Conservation (phyloP, 2,888 invertebrate species). For the Bibio marci region DNA sequence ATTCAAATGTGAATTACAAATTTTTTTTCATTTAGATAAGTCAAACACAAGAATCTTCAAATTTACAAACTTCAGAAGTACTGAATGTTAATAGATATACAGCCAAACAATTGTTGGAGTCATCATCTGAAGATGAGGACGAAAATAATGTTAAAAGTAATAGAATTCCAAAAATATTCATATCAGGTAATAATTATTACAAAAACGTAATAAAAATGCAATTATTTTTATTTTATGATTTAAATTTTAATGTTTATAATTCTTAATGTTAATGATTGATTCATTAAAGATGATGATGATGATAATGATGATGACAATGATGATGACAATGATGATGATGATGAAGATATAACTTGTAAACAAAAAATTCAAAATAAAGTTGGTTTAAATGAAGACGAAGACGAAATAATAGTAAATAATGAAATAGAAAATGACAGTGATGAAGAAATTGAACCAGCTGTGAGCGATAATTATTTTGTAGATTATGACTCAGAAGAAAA, state of each 20-base stretch:
- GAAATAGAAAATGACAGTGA: slow-evolving; percentile 27
- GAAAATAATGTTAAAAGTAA: too few relatives aligned
- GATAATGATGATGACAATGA: slow-evolving; percentile 19
- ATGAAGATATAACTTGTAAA: too few relatives aligned
- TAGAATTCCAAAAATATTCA: neutral
- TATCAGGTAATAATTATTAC: slow-evolving; percentile 1
- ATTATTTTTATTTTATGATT: too few relatives aligned
- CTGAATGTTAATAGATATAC: neutral
- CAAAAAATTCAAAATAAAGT: slow-evolving; percentile 15
- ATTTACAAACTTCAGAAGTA: too few relatives aligned
- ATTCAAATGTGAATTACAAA: too few relatives aligned
- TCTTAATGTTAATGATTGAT: too few relatives aligned
- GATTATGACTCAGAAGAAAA: slow-evolving; percentile 79
- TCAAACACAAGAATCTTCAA: too few relatives aligned
- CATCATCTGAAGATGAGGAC: neutral
- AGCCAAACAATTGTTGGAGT: neutral
- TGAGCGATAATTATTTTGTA: slow-evolving; percentile 31
- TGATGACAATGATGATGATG: slow-evolving; percentile 23
- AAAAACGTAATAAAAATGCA: too few relatives aligned
- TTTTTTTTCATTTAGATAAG: too few relatives aligned
- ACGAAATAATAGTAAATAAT: slow-evolving; percentile 20
- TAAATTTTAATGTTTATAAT: too few relatives aligned
- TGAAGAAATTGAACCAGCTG: slow-evolving; percentile 20
- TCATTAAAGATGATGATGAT: slow-evolving; percentile 15
- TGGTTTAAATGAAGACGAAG: slow-evolving; percentile 13